Conservation (phyloP, 2,797 vertebrate species). For the Onychomys torridus region DNA sequence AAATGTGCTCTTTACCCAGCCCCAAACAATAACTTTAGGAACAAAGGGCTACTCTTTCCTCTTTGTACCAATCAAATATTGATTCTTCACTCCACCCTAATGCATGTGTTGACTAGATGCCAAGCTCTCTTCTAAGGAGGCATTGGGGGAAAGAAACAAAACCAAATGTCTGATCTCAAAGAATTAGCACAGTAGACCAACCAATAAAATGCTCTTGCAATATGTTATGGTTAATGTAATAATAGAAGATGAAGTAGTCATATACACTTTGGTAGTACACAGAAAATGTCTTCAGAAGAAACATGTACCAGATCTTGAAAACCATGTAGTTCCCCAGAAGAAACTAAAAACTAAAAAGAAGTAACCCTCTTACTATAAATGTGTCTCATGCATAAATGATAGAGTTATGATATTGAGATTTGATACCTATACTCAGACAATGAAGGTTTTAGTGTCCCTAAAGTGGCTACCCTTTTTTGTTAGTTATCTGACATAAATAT, state of each 20-base stretch:
- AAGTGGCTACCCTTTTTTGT: background rate
- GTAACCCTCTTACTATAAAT: background rate
- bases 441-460: background rate
- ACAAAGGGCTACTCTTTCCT: slow-evolving; percentile 46
- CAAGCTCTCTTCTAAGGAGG: slow-evolving; percentile 42
- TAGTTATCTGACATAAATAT: slow-evolving; percentile 9
- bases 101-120: background rate
- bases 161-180: slow-evolving; percentile 34
- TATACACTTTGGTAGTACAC: slow-evolving; percentile 18
- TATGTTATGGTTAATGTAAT: background rate
- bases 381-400: background rate
- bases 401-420: background rate
- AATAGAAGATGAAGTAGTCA: background rate
- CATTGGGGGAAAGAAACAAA: slow-evolving; percentile 42
- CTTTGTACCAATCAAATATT: slow-evolving; percentile 59
- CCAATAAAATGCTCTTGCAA: slow-evolving; percentile 44
- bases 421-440: slow-evolving; percentile 24
- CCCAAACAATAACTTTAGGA: background rate
- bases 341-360: slow-evolving; percentile 47
- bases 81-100: slow-evolving; percentile 57
- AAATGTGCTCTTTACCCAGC: background rate
- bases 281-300: slow-evolving; percentile 61
- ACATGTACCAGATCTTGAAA: slow-evolving; percentile 42
- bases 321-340: background rate
- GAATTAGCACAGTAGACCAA: background rate